These are phyloP conservation scores for Baccha elongata DNA, from an alignment of 2,888 invertebrate species.

Conservation along the genomic window DNA sequence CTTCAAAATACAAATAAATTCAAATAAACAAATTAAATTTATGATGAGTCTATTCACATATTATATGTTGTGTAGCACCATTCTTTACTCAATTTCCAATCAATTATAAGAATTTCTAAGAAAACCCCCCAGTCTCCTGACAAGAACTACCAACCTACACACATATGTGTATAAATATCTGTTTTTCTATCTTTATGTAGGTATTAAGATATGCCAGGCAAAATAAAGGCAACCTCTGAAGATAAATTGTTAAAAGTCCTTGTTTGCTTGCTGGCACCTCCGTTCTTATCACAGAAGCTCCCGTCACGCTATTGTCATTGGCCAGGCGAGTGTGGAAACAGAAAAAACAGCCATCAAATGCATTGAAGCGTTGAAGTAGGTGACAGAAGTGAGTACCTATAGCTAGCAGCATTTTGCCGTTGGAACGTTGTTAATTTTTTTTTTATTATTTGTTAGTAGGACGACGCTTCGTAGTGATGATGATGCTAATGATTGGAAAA, in stretches of 20 bases:
- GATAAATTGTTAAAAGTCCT: conserved; percentile 57
- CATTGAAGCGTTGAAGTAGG: conserved; percentile 32
- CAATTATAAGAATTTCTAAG: conserved; percentile 42
- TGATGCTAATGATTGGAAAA: conserved; percentile 46
- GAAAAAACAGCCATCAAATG: conserved; percentile 27
- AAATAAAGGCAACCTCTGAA: conserved; percentile 31
- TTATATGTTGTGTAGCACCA: conserved; percentile 13
- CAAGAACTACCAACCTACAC: background rate
- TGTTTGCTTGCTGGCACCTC: conserved; percentile 44
- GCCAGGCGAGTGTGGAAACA: conserved; percentile 24
- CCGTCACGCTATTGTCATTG: conserved; percentile 40
- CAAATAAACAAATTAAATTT: conserved; percentile 31
- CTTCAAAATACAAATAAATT: background rate
- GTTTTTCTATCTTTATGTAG: background rate
- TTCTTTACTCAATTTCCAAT: conserved; percentile 50
- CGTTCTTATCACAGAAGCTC: conserved; percentile 40
- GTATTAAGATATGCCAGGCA: background rate
- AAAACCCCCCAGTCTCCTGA: conserved; percentile 9
- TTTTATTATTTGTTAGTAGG: conserved; percentile 11
- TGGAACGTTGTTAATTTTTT: background rate
- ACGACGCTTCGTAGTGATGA: conserved; percentile 31
- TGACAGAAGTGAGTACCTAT: conserved; percentile 8
- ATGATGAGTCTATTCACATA: conserved; percentile 16
- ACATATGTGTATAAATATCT: background rate
- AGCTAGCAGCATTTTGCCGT: conserved; percentile 2